Evolutionary conservation across 1,140 invertebrate genomes (phyloP).

Genomic region (roundworm (Caenorhabditis elegans)): WBcel235 BX284606.5:13105001-13105500

Average conservation of each 20-base stretch:
- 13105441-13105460: constrained; percentile 25
- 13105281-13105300: constrained; percentile 37
- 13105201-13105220: neutral
- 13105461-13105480: constrained; percentile 24
- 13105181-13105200: constrained; percentile 8
- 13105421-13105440: constrained; percentile 2
- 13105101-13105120: neutral
- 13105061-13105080: neutral
- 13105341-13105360: neutral
- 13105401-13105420: constrained; percentile 8
- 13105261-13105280: neutral
- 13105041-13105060: neutral
- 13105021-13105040: neutral
- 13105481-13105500: constrained; percentile 15
- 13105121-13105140: constrained; percentile 17
- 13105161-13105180: constrained; percentile 25
- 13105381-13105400: constrained; percentile 13
- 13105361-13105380: neutral
- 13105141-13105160: neutral
- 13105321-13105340: constrained; percentile 12
- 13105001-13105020: neutral
- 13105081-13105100: neutral
- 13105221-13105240: neutral
- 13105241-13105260: neutral
- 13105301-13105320: constrained; percentile 38